phyloP scores from a whole-genome alignment of 2,113 vertebrate species.

The Oxyruncus cristatus region DNA sequence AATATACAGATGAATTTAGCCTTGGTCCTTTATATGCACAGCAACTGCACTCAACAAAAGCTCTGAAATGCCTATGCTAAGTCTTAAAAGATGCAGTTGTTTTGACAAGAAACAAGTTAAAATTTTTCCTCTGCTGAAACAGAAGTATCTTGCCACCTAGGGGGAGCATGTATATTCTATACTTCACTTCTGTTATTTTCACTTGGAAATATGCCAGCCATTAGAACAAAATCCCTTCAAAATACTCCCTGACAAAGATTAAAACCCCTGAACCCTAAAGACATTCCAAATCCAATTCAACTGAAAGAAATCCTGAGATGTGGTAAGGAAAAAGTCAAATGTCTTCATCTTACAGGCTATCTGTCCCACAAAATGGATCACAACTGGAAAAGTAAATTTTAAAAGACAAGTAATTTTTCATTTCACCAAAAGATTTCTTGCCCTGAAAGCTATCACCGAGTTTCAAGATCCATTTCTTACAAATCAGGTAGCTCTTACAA shows the following conservation, averaged over 20 bases:
- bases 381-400: not conserved
- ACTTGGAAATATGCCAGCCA: not conserved
- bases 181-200: not conserved
- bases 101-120: not conserved
- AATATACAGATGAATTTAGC: not conserved
- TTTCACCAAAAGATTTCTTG: not conserved
- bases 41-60: not conserved
- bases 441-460: not conserved
- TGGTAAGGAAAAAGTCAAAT: not conserved
- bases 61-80: not conserved
- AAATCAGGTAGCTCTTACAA: not conserved
- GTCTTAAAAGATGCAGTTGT: not conserved
- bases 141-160: not conserved
- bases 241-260: not conserved
- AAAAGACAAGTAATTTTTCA: not conserved
- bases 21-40: not conserved
- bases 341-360: not conserved
- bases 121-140: not conserved
- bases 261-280: not conserved
- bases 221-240: not conserved
- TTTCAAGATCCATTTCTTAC: not conserved
- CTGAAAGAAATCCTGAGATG: not conserved
- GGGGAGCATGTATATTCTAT: not conserved
- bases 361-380: not conserved
- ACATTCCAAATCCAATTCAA: not conserved